Evolutionary conservation across 2,113 vertebrate genomes (phyloP).

Genomic region (Otolemur garnettii): DNA sequence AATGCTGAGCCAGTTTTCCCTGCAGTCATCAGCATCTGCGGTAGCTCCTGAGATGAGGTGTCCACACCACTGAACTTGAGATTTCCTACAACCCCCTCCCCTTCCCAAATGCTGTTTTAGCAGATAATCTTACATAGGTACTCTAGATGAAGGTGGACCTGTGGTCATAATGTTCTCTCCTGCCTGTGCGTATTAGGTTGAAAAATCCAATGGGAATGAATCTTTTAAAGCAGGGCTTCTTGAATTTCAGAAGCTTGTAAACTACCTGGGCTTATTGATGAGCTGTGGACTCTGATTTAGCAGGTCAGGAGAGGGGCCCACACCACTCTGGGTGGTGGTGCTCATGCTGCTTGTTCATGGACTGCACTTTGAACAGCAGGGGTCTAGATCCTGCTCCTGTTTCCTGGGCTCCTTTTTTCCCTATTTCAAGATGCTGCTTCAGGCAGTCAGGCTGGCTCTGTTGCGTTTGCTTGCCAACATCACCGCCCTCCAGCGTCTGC

Average conservation of each 20-base stretch:
- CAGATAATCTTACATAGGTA: neutral
- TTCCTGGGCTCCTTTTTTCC: neutral
- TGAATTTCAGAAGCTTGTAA: accelerated
- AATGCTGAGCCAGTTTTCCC: accelerated
- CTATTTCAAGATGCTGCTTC: accelerated
- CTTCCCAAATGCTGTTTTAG: neutral
- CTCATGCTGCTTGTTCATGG: neutral
- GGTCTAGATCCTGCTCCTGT: neutral
- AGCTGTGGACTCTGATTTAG: neutral
- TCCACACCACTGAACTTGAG: neutral
- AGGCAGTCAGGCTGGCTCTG: neutral
- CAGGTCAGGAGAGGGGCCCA: accelerated
- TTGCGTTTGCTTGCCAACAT: neutral
- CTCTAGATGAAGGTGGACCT: neutral
- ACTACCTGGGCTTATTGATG: neutral
- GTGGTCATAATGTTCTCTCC: neutral
- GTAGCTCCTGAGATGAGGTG: too few species aligned
- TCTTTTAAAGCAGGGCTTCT: neutral
- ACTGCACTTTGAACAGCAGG: neutral
- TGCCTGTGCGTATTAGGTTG: neutral
- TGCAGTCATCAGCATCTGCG: neutral
- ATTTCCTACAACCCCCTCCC: neutral
- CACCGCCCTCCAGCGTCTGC: neutral
- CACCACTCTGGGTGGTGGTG: neutral
- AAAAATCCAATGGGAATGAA: neutral